Evolutionary conservation across 2,113 vertebrate genomes (phyloP).

Genomic region (Podilymbus podiceps): DNA sequence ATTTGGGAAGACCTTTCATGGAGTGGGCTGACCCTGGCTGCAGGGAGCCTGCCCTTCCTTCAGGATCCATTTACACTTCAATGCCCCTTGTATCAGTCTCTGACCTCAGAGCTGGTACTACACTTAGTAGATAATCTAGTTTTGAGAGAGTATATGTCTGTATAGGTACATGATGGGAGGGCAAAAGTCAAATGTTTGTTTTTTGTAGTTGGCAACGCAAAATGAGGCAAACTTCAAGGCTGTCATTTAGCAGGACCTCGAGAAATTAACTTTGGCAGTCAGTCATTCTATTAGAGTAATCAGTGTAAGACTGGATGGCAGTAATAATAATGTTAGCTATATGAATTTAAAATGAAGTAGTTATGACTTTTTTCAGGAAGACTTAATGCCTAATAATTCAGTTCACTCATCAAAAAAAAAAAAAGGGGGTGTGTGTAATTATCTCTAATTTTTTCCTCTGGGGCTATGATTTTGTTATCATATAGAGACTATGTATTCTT

Average conservation of each 20-base stretch:
- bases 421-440: neutral
- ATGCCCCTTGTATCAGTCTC: neutral
- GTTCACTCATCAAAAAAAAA: slow-evolving; percentile 8
- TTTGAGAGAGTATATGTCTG: neutral
- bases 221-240: neutral
- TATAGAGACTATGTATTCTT: neutral
- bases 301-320: neutral
- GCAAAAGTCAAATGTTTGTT: neutral
- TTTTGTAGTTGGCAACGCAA: neutral
- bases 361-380: slow-evolving; percentile 11
- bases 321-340: slow-evolving; percentile 3
- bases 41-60: neutral
- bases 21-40: neutral
- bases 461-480: neutral
- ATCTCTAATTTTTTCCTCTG: slow-evolving; percentile 8
- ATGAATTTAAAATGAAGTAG: slow-evolving; percentile 32
- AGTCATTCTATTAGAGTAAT: neutral
- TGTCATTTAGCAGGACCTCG: neutral
- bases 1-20: neutral
- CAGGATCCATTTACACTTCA: neutral
- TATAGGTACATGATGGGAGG: neutral
- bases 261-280: neutral
- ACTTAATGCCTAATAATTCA: slow-evolving; percentile 34
- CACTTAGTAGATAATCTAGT: neutral
- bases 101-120: neutral